These are phyloP conservation scores for Lithophane leautieri DNA, from an alignment of 2,888 invertebrate species.

Conservation along the genomic window DNA sequence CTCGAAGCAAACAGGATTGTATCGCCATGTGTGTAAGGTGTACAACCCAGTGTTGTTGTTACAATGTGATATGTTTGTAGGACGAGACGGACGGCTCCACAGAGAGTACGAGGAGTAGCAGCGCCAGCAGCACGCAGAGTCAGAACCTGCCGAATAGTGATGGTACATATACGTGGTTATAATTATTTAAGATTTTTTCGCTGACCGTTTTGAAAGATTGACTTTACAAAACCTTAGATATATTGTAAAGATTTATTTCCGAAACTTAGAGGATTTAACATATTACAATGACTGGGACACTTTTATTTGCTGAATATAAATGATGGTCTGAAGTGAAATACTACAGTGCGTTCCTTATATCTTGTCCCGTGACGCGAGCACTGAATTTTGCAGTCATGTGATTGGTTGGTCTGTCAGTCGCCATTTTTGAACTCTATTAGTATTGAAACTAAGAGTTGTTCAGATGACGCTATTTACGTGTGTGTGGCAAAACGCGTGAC, in stretches of 20 bases:
- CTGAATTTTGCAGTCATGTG: no score
- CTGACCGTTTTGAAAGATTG: neutral
- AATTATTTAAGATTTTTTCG: neutral
- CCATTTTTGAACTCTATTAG: no score
- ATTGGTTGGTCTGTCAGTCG: no score
- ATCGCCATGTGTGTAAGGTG: constrained; percentile 17
- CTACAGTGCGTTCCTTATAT: no score
- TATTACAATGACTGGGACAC: neutral
- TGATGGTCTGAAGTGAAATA: no score
- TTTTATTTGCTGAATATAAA: neutral
- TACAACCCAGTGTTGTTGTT: constrained; percentile 28
- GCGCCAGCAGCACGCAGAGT: constrained; percentile 86
- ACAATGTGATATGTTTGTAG: constrained; percentile 73
- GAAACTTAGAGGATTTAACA: neutral
- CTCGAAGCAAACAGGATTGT: constrained; percentile 47
- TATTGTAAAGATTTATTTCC: neutral
- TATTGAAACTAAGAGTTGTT: no score
- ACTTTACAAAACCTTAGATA: neutral
- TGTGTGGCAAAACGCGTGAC: no score
- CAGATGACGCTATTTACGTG: no score
- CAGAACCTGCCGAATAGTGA: constrained; percentile 86
- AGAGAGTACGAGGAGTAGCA: constrained; percentile 84
- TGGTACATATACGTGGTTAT: constrained; percentile 72
- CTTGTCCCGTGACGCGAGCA: no score
- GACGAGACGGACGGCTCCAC: constrained; percentile 91